Percentiles rank a stretch among this genome's conserved stretches.
These are phyloP conservation scores for Agrochola lychnidis DNA, from an alignment of 2,888 invertebrate genomes.

Conservation along the genomic window DNA sequence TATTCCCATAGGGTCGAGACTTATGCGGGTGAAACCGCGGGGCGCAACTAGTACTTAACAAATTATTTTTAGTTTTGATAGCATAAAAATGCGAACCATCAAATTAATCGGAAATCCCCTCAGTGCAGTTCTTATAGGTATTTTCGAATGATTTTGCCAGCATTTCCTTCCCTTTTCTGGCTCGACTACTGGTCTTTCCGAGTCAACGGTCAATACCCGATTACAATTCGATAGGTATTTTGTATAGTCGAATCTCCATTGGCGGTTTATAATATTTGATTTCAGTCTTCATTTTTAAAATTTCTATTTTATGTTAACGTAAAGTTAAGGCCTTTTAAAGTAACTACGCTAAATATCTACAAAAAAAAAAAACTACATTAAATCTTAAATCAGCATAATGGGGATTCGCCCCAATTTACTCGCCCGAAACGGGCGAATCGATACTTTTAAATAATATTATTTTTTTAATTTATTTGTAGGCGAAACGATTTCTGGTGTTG, in stretches of 20 bases:
- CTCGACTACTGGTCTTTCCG: slow-evolving; percentile 6
- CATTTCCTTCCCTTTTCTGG: slow-evolving; percentile 12
- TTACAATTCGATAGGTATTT: slow-evolving; percentile 2
- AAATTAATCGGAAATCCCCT: slow-evolving; percentile 21
- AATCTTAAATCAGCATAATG: neutral
- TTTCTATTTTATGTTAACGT: too few species aligned
- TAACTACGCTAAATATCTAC: neutral
- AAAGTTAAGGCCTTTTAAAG: too few species aligned
- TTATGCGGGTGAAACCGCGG: too few species aligned
- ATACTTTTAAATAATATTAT: too few species aligned
- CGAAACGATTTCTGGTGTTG: too few species aligned
- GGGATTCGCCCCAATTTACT: too few species aligned
- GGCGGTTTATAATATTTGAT: neutral
- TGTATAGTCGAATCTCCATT: neutral
- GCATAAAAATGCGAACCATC: slow-evolving; percentile 1
- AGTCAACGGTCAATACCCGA: neutral
- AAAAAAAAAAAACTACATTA: neutral
- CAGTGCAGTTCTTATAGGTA: slow-evolving; percentile 12
- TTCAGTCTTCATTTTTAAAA: neutral
- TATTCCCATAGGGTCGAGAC: too few species aligned
- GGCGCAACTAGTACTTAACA: neutral
- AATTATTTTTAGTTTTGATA: slow-evolving; percentile 7
- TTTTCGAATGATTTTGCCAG: slow-evolving; percentile 6
- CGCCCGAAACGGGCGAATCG: too few species aligned
- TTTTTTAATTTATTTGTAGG: too few species aligned